Conservation (phyloP, 2,797 vertebrate species). For the Tauraco hartlaubi region DNA sequence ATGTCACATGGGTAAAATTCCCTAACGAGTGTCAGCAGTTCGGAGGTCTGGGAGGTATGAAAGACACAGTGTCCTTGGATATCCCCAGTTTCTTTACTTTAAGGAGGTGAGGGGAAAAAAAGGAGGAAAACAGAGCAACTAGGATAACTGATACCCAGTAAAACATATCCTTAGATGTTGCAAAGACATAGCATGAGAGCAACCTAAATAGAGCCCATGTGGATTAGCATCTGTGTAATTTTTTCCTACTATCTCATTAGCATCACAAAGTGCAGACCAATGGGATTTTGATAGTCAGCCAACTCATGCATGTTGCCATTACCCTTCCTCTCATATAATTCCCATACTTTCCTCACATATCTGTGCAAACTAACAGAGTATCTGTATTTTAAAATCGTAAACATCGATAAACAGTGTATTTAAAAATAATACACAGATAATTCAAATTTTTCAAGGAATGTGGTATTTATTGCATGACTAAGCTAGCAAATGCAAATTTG, state of each 20-base stretch:
- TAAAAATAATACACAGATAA: not conserved
- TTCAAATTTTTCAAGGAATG: not conserved
- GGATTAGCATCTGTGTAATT: conserved; percentile 12
- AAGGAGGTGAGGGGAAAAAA: not conserved
- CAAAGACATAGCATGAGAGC: not conserved
- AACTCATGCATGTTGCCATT: not conserved
- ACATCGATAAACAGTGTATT: not conserved
- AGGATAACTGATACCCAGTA: not conserved
- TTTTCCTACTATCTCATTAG: conserved; percentile 14
- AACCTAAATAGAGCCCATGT: not conserved
- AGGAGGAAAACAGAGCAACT: not conserved
- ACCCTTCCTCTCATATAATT: not conserved
- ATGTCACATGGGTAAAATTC: not conserved
- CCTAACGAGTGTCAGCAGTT: not conserved
- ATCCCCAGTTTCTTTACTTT: not conserved
- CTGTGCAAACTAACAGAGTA: not conserved
- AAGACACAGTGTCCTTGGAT: not conserved
- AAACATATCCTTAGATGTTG: not conserved
- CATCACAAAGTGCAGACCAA: conserved; percentile 19
- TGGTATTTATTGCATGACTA: conserved; percentile 45
- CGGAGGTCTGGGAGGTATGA: not conserved
- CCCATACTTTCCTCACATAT: not conserved
- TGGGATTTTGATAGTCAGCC: not conserved
- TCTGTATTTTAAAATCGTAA: not conserved
- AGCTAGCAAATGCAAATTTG: conserved; percentile 33